Evolutionary conservation across 37 sponge, comb jelly and placozoan species (phyloP).

Genomic region (Haliclona indistincta): DNA sequence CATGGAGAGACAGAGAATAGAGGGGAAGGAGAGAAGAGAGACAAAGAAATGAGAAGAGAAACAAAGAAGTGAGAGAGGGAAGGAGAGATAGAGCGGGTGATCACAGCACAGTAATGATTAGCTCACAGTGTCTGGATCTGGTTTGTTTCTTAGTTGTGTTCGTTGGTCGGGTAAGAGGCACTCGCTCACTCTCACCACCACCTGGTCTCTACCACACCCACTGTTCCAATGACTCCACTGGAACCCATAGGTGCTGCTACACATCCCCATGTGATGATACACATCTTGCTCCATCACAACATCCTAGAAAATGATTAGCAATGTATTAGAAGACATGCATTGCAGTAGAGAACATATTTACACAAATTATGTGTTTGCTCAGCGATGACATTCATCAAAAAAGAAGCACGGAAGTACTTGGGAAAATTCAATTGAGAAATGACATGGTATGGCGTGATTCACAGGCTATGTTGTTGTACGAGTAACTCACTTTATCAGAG

Average conservation of each 20-base stretch:
- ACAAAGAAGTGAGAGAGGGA: neutral
- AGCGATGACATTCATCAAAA: too few species aligned
- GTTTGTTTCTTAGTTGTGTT: neutral
- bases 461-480: neutral
- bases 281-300: conserved; percentile 37
- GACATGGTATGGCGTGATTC: neutral
- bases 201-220: conserved; percentile 16
- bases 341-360: too few species aligned
- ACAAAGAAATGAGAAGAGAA: neutral
- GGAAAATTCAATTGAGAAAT: too few species aligned
- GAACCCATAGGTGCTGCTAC: conserved; percentile 49
- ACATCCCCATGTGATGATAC: conserved; percentile 75
- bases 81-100: neutral
- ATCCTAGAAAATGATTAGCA: conserved; percentile 21
- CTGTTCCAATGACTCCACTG: conserved; percentile 78
- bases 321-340: neutral
- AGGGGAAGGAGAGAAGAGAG: neutral
- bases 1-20: neutral
- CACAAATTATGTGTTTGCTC: too few species aligned
- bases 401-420: too few species aligned
- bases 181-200: conserved; percentile 20
- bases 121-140: neutral
- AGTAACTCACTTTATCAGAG: conserved; percentile 38
- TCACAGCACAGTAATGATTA: neutral
- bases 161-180: neutral